phyloP scores from a whole-genome alignment of 2,888 invertebrate species.

The Monochamus alternatus region DNA sequence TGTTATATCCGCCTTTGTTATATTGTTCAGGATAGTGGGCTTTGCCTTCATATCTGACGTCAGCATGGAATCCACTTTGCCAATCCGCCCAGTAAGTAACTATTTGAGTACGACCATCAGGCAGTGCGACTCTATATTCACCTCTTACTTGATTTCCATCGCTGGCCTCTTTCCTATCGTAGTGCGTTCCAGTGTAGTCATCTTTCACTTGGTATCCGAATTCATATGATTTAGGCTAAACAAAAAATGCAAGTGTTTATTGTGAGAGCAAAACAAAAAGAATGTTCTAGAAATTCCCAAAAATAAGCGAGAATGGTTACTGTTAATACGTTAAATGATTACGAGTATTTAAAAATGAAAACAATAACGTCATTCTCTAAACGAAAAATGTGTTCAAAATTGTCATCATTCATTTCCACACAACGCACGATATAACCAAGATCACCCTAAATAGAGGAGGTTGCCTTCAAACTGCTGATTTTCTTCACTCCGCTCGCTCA shows the following conservation, averaged over 20 bases:
- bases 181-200: conserved; percentile 82
- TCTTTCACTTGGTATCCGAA: conserved; percentile 88
- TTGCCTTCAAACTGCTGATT: too few species aligned
- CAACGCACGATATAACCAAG: too few species aligned
- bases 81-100: conserved; percentile 87
- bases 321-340: too few species aligned
- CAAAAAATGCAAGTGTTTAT: neutral
- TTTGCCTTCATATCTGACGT: conserved; percentile 82
- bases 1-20: conserved; percentile 54
- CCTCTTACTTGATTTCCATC: conserved; percentile 82
- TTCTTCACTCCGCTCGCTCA: too few species aligned
- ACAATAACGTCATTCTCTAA: too few species aligned
- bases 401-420: too few species aligned
- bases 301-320: too few species aligned
- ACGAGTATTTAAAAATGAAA: too few species aligned
- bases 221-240: conserved; percentile 83
- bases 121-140: conserved; percentile 76
- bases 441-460: too few species aligned
- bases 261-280: too few species aligned
- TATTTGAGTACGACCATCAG: conserved; percentile 78
- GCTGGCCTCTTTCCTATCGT: conserved; percentile 80
- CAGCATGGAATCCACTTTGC: conserved; percentile 86
- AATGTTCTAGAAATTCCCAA: too few species aligned
- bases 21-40: conserved; percentile 78
- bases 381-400: too few species aligned